A percentile compares a stretch with the other conserved stretches of the same genome.
phyloP scores from a whole-genome alignment of 2,797 vertebrate species.

The Sardinella longiceps region DNA sequence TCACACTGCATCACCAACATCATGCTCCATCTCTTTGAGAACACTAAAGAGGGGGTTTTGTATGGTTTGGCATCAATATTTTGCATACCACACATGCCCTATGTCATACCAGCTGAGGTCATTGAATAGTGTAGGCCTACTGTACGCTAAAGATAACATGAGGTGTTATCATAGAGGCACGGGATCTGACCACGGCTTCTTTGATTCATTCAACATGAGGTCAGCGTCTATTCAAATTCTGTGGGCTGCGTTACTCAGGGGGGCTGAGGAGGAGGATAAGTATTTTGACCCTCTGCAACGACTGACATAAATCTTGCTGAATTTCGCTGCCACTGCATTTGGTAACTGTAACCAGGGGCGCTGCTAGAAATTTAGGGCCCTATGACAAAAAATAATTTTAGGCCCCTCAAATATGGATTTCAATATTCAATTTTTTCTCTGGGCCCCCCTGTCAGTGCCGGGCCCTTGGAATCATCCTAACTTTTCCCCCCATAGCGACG shows the following conservation, averaged over 20 bases:
- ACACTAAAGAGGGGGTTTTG: not conserved
- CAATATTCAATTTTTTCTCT: no score
- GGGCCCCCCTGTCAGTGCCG: no score
- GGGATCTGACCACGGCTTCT: not conserved
- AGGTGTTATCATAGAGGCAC: not conserved
- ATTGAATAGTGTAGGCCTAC: no score
- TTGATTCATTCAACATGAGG: not conserved
- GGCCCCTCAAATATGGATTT: no score
- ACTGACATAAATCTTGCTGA: no score
- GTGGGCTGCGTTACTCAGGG: not conserved
- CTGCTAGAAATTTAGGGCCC: no score
- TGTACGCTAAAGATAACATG: not conserved
- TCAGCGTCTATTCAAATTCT: not conserved
- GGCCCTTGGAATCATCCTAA: no score
- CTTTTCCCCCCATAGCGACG: no score
- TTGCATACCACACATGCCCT: not conserved
- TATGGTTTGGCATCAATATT: not conserved
- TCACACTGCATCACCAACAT: not conserved
- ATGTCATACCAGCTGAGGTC: constrained; percentile 7
- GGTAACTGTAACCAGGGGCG: no score
- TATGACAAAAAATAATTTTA: no score
- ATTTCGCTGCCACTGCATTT: no score
- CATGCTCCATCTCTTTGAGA: not conserved
- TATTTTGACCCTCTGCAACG: no score
- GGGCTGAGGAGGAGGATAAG: not conserved